These are phyloP conservation scores for Sardina pilchardus DNA, from an alignment of 2,113 vertebrate genomes.

Conservation along the genomic window DNA sequence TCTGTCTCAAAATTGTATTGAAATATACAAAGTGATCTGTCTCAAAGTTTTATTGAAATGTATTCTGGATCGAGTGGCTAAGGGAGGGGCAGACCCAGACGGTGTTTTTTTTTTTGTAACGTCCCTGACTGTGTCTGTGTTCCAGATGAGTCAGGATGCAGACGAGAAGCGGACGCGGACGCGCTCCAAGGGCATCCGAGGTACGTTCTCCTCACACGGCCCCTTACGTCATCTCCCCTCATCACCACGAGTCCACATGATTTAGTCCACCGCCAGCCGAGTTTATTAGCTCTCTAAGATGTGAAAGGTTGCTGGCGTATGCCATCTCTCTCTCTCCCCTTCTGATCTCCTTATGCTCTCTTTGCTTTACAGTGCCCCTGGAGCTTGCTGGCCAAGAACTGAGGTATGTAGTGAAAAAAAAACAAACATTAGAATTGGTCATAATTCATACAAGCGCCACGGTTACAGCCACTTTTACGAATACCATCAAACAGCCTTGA, in stretches of 20 bases:
- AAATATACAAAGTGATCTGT: neutral
- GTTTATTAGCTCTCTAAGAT: neutral
- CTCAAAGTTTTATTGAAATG: neutral
- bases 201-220: conserved; percentile 66
- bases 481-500: neutral
- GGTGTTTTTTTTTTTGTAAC: neutral
- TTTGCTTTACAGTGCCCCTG: conserved; percentile 61
- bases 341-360: conserved; percentile 35
- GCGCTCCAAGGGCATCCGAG: conserved; percentile 87
- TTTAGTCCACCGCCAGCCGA: neutral
- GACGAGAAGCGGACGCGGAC: conserved; percentile 90
- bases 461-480: neutral
- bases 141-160: conserved; percentile 93
- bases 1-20: neutral
- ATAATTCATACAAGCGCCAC: neutral
- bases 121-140: conserved; percentile 28
- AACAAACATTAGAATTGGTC: neutral
- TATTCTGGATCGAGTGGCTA: neutral
- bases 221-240: conserved; percentile 1
- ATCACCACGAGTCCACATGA: neutral
- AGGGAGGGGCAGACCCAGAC: neutral
- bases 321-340: neutral
- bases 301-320: neutral
- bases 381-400: conserved; percentile 85
- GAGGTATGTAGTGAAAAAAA: conserved; percentile 67